Base-by-base conservation (phyloP, 37 sponge, comb jelly and placozoan species). In the Diacarnus erythraeanus region DNA sequence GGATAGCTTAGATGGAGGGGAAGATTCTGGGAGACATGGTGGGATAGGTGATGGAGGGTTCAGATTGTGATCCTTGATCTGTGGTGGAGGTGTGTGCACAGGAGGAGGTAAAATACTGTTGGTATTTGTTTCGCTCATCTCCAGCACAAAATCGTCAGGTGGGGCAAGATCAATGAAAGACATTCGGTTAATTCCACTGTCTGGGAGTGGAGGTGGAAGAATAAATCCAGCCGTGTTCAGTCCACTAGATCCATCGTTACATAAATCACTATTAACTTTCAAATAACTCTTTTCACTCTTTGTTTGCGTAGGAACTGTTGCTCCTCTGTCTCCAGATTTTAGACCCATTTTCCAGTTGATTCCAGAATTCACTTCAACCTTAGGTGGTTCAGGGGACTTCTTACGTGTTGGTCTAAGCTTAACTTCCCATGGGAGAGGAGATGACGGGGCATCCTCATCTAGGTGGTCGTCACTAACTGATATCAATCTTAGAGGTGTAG, bases 201-300 rank as follows among this genome's bases (percentile, higher is more conserved):
- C 56, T 10, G 57, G 56, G 27, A 83, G 15, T 12, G 83, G 83
- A 42, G 83, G 83, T 30, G 83, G 83, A 5, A 83, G 69, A 2
- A 0, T 38, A 43, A 77, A 77, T 63, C 18, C 64, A 63, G 31
- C 6, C 8, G 64, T 63, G 18, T 23, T 30, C 64, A 41, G 4
- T 2, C 12, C 26, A 1, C 25, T 41, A 26, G 15, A 41, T 25
- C 72, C 41, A 20, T n/a, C 43, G 12, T 71, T 10, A 38, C n/a
- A 20, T 20, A 35, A 17, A 6, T 47, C 12, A 12, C 51, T 47
- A 27, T 61, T 15, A 8, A 15, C 8, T 61, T 12, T 15, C 21
- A 61, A 8, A 18, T 54, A 54, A 6, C 6, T 12, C 12, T 47
- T 47, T 12, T 47, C 51, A 6, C 10, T 37, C 12, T 38, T 21